Evolutionary conservation across 2,888 invertebrate genomes (phyloP).

Genomic region (Synergus laeviventris): DNA sequence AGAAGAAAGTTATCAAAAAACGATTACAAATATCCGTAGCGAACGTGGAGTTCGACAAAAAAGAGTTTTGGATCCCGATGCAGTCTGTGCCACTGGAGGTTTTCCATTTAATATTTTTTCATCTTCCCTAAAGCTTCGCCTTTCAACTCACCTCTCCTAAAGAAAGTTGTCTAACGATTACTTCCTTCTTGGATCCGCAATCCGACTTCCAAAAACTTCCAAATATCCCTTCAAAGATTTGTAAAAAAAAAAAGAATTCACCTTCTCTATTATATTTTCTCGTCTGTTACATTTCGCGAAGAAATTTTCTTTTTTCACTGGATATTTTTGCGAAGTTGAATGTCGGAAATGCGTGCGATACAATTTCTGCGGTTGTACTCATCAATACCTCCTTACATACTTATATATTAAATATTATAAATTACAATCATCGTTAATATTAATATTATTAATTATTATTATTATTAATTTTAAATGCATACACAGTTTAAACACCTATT

Average conservation of each 20-base stretch:
- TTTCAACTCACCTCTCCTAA: background rate
- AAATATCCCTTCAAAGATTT: background rate
- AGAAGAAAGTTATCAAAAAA: constrained; percentile 68
- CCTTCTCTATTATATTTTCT: background rate
- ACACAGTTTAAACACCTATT: constrained; percentile 57
- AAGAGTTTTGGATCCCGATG: constrained; percentile 49
- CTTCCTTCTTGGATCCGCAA: constrained; percentile 8
- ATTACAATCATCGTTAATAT: constrained; percentile 57
- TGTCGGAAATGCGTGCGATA: constrained; percentile 24
- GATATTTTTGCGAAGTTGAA: constrained; percentile 9
- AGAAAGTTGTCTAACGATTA: constrained; percentile 9
- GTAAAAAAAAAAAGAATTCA: background rate
- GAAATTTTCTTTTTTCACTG: background rate
- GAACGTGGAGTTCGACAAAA: constrained; percentile 55
- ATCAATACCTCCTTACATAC: constrained; percentile 50
- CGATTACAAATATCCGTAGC: constrained; percentile 65
- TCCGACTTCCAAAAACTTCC: constrained; percentile 11
- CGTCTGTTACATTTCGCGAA: background rate
- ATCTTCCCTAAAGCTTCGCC: constrained; percentile 41
- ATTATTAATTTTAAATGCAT: constrained; percentile 58
- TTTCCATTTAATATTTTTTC: constrained; percentile 43
- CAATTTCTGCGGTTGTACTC: constrained; percentile 36
- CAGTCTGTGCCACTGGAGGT: constrained; percentile 48
- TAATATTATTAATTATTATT: constrained; percentile 53
- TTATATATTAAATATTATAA: constrained; percentile 58